Evolutionary conservation across 2,797 vertebrate genomes (phyloP).

Genomic region (Pitangus sulphuratus): DNA sequence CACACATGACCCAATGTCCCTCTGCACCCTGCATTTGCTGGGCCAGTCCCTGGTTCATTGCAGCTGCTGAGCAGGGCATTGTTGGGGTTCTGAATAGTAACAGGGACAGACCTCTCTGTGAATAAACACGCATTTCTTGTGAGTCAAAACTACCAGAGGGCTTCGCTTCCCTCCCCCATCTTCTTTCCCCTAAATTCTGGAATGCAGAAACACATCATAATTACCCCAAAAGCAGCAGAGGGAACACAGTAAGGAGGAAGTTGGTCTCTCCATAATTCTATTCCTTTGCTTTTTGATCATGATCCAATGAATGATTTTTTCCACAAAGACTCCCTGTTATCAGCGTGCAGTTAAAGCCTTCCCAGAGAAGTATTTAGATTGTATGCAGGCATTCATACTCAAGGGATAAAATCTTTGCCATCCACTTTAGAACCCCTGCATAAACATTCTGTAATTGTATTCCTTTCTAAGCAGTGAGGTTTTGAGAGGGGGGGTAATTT

Average conservation of each 20-base stretch:
- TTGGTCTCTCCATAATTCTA: background rate
- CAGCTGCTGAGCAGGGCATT: background rate
- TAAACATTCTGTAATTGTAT: background rate
- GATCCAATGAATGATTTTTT: background rate
- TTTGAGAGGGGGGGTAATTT: background rate
- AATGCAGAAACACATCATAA: background rate
- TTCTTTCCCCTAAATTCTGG: background rate
- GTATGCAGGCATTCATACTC: background rate
- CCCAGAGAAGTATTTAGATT: background rate
- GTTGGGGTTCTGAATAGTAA: background rate
- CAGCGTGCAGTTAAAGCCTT: background rate
- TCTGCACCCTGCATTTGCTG: rapidly evolving
- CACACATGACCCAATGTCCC: rapidly evolving
- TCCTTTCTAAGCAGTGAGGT: background rate
- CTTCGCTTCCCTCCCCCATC: background rate
- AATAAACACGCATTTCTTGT: background rate
- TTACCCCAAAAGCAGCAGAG: background rate
- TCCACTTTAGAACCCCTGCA: background rate
- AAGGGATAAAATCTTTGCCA: background rate
- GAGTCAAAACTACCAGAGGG: background rate
- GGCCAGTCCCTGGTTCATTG: background rate
- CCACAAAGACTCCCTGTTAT: slow-evolving; percentile 21
- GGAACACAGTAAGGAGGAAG: background rate
- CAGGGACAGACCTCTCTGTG: background rate
- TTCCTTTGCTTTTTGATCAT: background rate